Evolutionary conservation across 2,113 vertebrate species (phyloP).

Genomic region (Accipiter cooperii): DNA sequence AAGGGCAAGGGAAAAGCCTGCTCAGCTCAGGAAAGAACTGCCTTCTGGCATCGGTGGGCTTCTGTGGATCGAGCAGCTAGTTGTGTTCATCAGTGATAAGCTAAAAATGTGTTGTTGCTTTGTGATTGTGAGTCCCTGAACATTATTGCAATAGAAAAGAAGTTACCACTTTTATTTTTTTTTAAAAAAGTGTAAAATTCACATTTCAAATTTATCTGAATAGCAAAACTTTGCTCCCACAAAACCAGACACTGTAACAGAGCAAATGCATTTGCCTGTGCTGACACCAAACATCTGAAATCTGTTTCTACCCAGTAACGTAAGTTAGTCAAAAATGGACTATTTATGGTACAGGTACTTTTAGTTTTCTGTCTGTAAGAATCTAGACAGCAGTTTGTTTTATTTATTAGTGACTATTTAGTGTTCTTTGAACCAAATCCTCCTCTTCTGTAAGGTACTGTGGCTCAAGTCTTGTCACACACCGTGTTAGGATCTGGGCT

Average conservation of each 20-base stretch:
- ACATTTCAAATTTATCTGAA: neutral
- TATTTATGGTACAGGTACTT: neutral
- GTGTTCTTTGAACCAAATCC: neutral
- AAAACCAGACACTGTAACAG: accelerated
- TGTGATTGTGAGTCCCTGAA: neutral
- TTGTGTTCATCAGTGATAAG: neutral
- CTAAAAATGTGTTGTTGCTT: neutral
- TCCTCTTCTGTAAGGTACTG: neutral
- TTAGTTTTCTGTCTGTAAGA: neutral
- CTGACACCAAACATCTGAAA: neutral
- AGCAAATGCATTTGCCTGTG: neutral
- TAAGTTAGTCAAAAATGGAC: neutral
- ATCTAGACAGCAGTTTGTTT: neutral
- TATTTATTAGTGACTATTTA: neutral
- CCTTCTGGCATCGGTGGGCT: accelerated
- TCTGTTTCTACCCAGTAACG: neutral
- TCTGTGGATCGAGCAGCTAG: neutral
- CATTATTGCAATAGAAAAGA: neutral
- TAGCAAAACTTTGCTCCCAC: neutral
- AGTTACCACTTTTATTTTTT: neutral
- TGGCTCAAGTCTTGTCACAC: neutral
- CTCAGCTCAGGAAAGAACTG: neutral
- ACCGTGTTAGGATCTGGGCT: neutral
- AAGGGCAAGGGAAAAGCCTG: neutral
- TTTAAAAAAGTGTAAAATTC: neutral